Evolutionary conservation across 1,140 invertebrate species (phyloP), one percentile per base, ranked within the genome.

Genomic region (Sipha flava): DNA sequence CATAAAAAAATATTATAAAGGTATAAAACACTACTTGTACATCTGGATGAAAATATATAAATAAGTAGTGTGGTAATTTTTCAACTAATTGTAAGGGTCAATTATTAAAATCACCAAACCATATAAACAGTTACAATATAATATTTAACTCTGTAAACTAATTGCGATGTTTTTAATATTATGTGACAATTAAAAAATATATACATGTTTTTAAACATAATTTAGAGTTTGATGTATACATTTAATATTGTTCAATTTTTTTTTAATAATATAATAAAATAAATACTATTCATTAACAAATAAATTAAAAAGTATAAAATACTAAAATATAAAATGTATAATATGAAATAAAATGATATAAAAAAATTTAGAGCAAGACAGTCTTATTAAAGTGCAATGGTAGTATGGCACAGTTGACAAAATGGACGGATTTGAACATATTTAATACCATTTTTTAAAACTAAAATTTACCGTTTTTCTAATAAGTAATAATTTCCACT

Each of bases 61-160:
- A 75, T 75, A 47, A 21, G n/a, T 3, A 18, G 37, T 31, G 3
- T 23, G 12, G 12, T 37, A 34, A 1, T 47, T 70, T 75, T 52
- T 9, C 18, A 37, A 21, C 31, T 54, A 75, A 54, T 75, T 34
- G 10, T 54, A 37, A 37, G 29, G 18, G 14, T 23, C n/a, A 75
- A 75, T 75, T 77, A 77, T 40, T 40, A 5, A 40, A 59, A 12
- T 34, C 34, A 77, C 14, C 73, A 40, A 77, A 77, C 73, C 73
- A 40, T 77, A 59, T 18, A 18, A 59, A 77, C 73, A 77, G 73
- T 77, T 77, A 77, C 26, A 75, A 23, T 52, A 23, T 6, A 72
- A 16, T 31, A n/a, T 1, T 31, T 49, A 34, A 21, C 18, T 37
- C 23, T 54, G 10, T 37, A 6, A 75, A 34, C 10, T 34, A 73